Evolutionary conservation across 64 coral and sea anemone genomes (phyloP).

Genomic region (Acropora yongei): DNA sequence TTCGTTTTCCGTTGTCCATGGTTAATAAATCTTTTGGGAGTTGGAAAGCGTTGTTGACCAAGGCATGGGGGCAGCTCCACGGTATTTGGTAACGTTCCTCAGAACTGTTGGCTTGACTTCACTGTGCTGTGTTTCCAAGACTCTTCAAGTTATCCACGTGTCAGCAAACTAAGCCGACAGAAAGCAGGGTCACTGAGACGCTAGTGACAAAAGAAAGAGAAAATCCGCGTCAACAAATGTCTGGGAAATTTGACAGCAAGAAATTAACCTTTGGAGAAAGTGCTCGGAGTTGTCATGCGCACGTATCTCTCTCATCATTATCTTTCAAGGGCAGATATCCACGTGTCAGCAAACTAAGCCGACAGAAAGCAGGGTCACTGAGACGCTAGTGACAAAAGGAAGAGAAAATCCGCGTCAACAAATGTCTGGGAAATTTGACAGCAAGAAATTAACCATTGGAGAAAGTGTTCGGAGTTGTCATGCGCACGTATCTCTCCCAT

Average conservation of each 20-base stretch:
- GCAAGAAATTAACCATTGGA: no score
- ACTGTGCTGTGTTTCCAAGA: neutral
- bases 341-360: neutral
- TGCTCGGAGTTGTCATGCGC: no score
- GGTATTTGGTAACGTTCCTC: neutral
- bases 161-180: neutral
- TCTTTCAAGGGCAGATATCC: no score
- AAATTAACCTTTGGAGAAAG: no score
- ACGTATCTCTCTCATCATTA: no score
- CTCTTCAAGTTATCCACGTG: neutral
- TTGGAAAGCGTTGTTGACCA: neutral
- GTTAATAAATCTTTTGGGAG: neutral
- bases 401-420: no score
- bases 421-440: no score
- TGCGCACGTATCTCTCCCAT: no score
- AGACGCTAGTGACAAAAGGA: neutral
- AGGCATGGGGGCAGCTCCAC: neutral
- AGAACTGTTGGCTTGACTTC: neutral
- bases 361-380: neutral
- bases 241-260: no score
- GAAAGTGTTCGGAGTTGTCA: no score
- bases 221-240: no score
- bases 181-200: neutral
- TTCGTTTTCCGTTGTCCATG: neutral
- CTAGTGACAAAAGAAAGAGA: neutral